These are phyloP conservation scores for Linnaemya tessellans DNA, from an alignment of 2,888 invertebrate genomes.

Conservation along the genomic window DNA sequence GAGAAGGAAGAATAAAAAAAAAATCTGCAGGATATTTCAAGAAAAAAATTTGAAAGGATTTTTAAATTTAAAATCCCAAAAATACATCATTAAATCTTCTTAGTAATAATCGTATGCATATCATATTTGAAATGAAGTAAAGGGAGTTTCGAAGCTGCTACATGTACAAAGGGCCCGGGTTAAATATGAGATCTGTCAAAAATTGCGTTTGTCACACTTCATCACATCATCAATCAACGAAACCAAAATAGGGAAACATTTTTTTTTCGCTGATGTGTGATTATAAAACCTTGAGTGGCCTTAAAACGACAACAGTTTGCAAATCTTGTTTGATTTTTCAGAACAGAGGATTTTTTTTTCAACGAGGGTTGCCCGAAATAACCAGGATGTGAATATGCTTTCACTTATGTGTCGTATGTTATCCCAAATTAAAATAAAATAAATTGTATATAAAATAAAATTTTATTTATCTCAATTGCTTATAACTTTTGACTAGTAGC, in stretches of 20 bases:
- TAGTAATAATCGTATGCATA: slow-evolving; percentile 58
- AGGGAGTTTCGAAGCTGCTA: slow-evolving; percentile 41
- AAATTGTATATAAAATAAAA: no score
- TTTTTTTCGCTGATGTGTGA: slow-evolving; percentile 40
- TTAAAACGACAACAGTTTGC: slow-evolving; percentile 48
- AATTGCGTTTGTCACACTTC: slow-evolving; percentile 78
- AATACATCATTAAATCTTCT: slow-evolving; percentile 66
- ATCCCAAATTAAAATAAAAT: no score
- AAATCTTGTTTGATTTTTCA: slow-evolving; percentile 45
- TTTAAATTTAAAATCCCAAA: slow-evolving; percentile 69
- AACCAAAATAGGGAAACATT: slow-evolving; percentile 47
- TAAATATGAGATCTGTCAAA: slow-evolving; percentile 73
- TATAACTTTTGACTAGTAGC: no score
- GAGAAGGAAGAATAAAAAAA: slow-evolving; percentile 26
- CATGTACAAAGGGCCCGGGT: slow-evolving; percentile 42
- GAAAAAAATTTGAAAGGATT: slow-evolving; percentile 50
- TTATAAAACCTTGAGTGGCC: slow-evolving; percentile 61
- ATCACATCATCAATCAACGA: slow-evolving; percentile 78
- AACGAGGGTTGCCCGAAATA: slow-evolving; percentile 21
- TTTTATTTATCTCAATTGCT: no score
- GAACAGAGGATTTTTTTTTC: not conserved
- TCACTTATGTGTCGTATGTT: no score
- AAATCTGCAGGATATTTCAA: slow-evolving; percentile 37
- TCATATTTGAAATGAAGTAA: slow-evolving; percentile 30
- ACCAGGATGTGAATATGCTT: no score